Base-by-base conservation (phyloP, 2,797 vertebrate genomes). In the Girardinus metallicus region DNA sequence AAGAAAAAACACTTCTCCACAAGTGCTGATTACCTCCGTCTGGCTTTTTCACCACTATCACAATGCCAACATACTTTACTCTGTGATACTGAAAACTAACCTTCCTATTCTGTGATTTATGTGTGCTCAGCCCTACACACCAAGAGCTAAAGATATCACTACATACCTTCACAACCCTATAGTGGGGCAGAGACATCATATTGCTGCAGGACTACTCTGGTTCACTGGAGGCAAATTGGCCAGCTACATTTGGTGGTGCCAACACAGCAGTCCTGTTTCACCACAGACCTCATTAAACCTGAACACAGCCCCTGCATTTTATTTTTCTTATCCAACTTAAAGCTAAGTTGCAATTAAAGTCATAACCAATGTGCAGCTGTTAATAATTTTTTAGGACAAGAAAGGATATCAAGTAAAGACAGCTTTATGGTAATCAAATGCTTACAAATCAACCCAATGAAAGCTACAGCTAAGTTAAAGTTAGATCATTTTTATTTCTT, bases 281-380 rank as follows among this genome's bases (percentile, higher is more conserved):
- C 81, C 34, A 43, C 86, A 82, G 89, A 82, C 89, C 91, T 94
- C 90, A 88, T 94, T 93, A 95, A 94, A 94, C 90, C 86, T 88
- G 89, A 91, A 91, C 91, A 87, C 87, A 87, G 91, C 87, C 91
- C 86, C 86, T 78, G 75, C 78, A 75, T 85, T 92, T 92, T 87
- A 92, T 18, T 47, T 93, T 92, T 85, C 94, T 93, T 82, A 83
- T 81, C 86, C 87, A 88, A 87, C 91, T 92, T 88, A 82, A 91
- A 92, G 81, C 86, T 94, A 91, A 94, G 93, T 85, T 89, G 87
- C 89, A 92, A 92, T 92, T 93, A 93, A 93, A 93, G 82, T 83
- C 89, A 93, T 91, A 90, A 90, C 89, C 84, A 87, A 91, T 79
- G 92, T 81, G 85, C 82, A 91, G 86, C 87, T 90, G 90, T 88